phyloP scores from a whole-genome alignment of 2,888 invertebrate species.

The Galeruca laticollis region DNA sequence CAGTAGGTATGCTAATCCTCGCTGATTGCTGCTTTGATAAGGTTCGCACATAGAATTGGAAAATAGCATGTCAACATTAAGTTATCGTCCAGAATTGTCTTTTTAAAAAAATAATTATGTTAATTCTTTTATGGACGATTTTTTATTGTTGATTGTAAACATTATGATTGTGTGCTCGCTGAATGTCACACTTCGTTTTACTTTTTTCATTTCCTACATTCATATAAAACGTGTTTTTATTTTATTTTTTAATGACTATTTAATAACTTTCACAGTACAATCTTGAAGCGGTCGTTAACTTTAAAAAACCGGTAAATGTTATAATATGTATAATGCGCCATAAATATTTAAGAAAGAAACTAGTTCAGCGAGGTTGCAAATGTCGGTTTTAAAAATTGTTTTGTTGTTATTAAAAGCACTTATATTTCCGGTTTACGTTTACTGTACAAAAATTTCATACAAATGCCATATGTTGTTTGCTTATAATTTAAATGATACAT shows the following conservation, averaged over 20 bases:
- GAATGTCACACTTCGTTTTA: too few species aligned
- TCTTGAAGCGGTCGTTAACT: not conserved
- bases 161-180: too few species aligned
- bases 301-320: not conserved
- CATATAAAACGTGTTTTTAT: too few species aligned
- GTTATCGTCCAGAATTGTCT: too few species aligned
- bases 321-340: not conserved
- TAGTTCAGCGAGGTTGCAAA: not conserved
- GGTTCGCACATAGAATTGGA: too few species aligned
- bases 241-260: not conserved
- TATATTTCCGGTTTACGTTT: conserved; percentile 6
- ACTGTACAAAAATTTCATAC: conserved; percentile 9
- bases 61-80: too few species aligned
- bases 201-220: not conserved
- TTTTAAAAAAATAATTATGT: too few species aligned
- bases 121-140: too few species aligned
- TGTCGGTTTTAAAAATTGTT: not conserved
- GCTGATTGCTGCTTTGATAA: too few species aligned
- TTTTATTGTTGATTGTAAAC: too few species aligned
- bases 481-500: not conserved
- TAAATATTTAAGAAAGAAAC: not conserved
- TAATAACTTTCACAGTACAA: conserved; percentile 1
- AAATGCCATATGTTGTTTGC: conserved; percentile 2
- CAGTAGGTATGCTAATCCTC: too few species aligned
- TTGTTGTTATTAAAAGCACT: not conserved